Evolutionary conservation across 2,888 invertebrate species (phyloP), one percentile per base, ranked within the genome.

Genomic region (Exocentrus adspersus): DNA sequence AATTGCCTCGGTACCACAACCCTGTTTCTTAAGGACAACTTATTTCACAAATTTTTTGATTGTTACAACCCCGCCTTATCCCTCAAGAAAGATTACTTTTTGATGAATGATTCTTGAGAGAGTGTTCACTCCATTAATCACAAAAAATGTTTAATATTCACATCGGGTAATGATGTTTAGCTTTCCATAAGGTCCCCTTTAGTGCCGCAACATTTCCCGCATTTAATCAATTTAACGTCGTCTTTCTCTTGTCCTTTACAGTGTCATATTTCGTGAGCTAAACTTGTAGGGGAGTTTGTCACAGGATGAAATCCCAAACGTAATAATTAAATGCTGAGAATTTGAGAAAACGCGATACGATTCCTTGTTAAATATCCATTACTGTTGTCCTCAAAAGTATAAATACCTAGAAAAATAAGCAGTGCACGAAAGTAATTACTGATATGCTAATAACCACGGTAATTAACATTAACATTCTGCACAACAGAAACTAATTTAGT

Each of bases 191-290:
- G 52, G 46, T 48, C 54, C 43, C 54, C 30, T 60, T 61, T 61
- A 61, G 61, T 54, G 46, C 53, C 59, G 61, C 60, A 61, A 58
- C 61, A 66, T 66, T 68, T 63, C 63, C 65, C 61, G 59, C 61
- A 57, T 63, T 66, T 63, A 68, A 66, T 68, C 68, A 68, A 66
- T 66, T 66, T 60, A 59, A 56, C 51, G 46, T 20, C 41, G 41
- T 19, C 37, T 12, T 50, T 48, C 54, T 57, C 56, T 50, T 54
- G 56, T 57, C 57, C 46, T 30, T 19, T 16, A 21, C 28, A 14
- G n/a, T 42, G 54, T 43, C 54, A 43, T 43, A 43, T 42, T 54
- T 54, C 6, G 21, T 10, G 30, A 12, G 12, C 7, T n/a, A 12
- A 16, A 32, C 21, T 21, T 21, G 50, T n/a, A n/a, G n/a, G 21